Percentiles rank a stretch among this genome's conserved stretches.
phyloP scores from a whole-genome alignment of 2,888 invertebrate species.

The Idaea straminata region DNA sequence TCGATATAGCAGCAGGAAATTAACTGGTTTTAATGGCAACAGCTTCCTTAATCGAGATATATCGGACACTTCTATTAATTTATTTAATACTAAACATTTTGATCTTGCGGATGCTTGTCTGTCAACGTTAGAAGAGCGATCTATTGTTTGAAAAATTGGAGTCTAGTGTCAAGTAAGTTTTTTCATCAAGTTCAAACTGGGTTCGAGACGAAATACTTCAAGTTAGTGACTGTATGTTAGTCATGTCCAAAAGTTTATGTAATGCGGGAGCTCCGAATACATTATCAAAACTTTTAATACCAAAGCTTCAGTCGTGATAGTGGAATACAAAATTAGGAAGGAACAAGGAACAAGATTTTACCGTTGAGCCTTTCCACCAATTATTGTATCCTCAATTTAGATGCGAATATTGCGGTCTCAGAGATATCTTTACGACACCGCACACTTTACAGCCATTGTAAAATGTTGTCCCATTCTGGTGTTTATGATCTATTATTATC shows the following conservation, averaged over 20 bases:
- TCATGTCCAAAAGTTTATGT: neutral
- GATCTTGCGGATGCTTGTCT: neutral
- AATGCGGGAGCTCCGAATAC: neutral
- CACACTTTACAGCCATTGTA: neutral
- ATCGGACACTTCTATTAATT: neutral
- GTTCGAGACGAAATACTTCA: neutral
- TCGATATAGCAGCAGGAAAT: constrained; percentile 21
- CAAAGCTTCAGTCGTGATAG: neutral
- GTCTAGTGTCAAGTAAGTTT: no score
- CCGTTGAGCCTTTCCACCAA: no score
- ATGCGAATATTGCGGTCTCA: no score
- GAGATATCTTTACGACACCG: no score
- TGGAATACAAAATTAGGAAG: no score
- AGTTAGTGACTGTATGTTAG: neutral
- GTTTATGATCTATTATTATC: constrained; percentile 13
- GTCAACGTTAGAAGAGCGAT: neutral
- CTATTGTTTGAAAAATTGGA: neutral
- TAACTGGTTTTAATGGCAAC: constrained; percentile 11
- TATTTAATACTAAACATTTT: neutral
- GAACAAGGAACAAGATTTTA: no score
- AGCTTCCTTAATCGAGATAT: constrained; percentile 7
- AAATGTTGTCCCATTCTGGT: constrained; percentile 10
- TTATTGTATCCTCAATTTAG: no score
- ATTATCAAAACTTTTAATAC: neutral
- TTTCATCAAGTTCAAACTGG: neutral